These are phyloP conservation scores for Callocephalon fimbriatum DNA, from an alignment of 2,113 vertebrate species.

Conservation along the genomic window DNA sequence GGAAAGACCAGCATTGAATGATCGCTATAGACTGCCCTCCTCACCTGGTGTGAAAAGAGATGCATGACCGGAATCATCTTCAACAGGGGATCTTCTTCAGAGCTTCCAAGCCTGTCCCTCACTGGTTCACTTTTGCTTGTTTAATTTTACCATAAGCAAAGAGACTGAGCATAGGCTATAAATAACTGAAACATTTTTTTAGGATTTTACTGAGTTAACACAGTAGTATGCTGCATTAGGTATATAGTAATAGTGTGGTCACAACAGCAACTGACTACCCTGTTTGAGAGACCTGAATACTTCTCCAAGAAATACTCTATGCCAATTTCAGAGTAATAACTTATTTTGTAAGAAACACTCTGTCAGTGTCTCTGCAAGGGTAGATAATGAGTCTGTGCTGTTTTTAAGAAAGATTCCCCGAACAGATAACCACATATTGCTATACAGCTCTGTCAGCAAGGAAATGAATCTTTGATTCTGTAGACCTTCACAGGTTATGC, in stretches of 20 bases:
- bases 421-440: neutral
- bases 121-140: neutral
- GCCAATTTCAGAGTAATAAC: neutral
- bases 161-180: neutral
- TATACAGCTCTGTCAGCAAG: neutral
- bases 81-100: neutral
- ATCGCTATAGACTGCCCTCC: neutral
- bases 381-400: fast-evolving
- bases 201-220: neutral
- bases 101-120: neutral
- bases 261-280: neutral
- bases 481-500: fast-evolving
- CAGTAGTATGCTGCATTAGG: neutral
- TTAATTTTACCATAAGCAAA: neutral
- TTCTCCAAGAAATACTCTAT: neutral
- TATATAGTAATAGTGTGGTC: neutral
- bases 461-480: neutral
- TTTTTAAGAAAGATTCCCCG: neutral
- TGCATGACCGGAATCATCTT: neutral
- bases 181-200: neutral
- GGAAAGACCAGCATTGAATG: neutral
- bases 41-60: neutral
- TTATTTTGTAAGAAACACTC: neutral
- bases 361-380: neutral
- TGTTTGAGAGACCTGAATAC: neutral